Evolutionary conservation across 2,113 vertebrate species (phyloP).

Genomic region (Gobiocypris rarus): DNA sequence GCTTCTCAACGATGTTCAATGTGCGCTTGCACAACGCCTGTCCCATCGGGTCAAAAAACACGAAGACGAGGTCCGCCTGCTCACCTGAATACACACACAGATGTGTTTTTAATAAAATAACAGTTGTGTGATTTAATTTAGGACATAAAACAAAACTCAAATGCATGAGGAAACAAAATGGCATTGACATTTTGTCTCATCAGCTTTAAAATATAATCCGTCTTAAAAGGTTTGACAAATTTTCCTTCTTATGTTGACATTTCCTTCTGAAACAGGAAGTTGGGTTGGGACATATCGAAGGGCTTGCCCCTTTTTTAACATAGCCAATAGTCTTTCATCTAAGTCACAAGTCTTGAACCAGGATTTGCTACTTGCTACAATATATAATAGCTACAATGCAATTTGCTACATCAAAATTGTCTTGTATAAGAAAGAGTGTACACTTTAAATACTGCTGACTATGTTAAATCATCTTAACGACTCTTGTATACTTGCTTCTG

Average conservation of each 20-base stretch:
- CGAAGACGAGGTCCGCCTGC: slow-evolving; percentile 80
- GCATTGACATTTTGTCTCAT: neutral
- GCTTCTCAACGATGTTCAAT: slow-evolving; percentile 80
- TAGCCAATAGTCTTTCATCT: neutral
- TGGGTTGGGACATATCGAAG: neutral
- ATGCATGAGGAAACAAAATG: neutral
- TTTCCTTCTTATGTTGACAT: neutral
- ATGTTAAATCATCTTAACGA: neutral
- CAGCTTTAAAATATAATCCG: neutral
- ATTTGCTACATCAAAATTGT: neutral
- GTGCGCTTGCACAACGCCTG: slow-evolving; percentile 83
- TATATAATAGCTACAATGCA: too few species aligned
- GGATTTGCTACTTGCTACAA: neutral
- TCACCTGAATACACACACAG: slow-evolving; percentile 69
- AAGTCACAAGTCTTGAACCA: neutral
- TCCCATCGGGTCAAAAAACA: slow-evolving; percentile 85
- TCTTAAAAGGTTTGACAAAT: neutral
- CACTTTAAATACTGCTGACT: neutral
- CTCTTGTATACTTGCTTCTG: neutral
- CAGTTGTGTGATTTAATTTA: neutral
- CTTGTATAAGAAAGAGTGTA: neutral
- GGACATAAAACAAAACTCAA: neutral
- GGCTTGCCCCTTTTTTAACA: neutral
- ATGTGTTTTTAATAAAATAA: neutral
- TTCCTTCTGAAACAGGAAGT: neutral